phyloP scores from a whole-genome alignment of 2,888 invertebrate genomes.

The Lochmaea capreae region DNA sequence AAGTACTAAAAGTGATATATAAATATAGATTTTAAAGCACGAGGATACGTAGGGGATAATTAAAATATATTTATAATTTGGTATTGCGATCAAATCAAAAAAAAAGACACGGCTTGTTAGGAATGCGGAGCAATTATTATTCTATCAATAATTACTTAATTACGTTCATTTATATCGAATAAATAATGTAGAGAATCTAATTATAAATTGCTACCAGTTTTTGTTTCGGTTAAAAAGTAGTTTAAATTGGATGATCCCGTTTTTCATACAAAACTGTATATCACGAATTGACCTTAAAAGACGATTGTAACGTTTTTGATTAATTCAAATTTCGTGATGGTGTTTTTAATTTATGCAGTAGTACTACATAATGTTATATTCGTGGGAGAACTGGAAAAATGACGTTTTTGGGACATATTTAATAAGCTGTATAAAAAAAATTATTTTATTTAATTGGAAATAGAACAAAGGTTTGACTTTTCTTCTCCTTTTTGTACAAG shows the following conservation, averaged over 20 bases:
- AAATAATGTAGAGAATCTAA: neutral
- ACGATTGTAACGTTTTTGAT: neutral
- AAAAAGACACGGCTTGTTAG: neutral
- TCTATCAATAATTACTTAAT: constrained; percentile 6
- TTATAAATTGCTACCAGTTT: constrained; percentile 7
- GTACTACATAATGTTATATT: neutral
- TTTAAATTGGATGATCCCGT: constrained; percentile 3
- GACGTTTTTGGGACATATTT: neutral
- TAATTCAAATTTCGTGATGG: neutral
- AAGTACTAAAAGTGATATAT: neutral
- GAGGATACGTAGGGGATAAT: neutral
- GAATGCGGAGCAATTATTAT: neutral
- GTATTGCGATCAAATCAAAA: neutral
- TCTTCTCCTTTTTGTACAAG: too few relatives aligned
- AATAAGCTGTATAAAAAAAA: neutral
- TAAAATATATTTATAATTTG: neutral
- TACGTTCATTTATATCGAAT: neutral
- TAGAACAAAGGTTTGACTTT: too few relatives aligned
- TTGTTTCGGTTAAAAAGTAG: neutral
- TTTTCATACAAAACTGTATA: neutral
- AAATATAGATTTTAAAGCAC: neutral
- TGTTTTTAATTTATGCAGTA: neutral
- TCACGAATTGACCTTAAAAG: neutral
- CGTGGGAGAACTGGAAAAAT: neutral
- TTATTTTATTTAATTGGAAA: neutral